Conservation (phyloP, 1,140 invertebrate species). For the Hypsibius dujardini region DNA sequence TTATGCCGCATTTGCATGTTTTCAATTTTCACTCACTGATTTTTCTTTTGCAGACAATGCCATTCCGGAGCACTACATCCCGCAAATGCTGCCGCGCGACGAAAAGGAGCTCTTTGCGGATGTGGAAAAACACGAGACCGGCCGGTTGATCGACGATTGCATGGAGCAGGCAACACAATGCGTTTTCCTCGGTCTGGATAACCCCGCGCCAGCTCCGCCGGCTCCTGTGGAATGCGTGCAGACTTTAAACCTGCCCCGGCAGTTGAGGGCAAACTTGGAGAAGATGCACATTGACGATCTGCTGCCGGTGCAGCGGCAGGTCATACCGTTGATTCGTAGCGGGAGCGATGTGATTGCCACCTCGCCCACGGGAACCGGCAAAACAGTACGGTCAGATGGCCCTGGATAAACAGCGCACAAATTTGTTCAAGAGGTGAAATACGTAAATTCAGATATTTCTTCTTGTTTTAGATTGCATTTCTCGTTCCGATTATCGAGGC, state of each 20-base stretch:
- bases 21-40: no score
- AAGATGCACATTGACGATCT: background rate
- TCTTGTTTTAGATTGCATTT: background rate
- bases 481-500: background rate
- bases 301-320: background rate
- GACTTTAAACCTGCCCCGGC: background rate
- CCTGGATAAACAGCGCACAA: no score
- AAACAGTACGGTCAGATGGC: background rate
- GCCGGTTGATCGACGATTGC: background rate
- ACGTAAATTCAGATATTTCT: background rate
- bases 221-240: background rate
- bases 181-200: background rate
- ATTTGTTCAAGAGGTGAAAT: background rate
- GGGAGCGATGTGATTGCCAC: background rate
- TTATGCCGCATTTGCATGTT: no score
- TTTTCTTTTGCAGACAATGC: no score
- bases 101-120: constrained; percentile 1
- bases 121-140: background rate
- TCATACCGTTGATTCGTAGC: background rate
- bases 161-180: background rate
- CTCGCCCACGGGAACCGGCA: constrained; percentile 11
- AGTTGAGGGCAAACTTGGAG: background rate
- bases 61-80: background rate
- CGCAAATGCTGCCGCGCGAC: background rate
- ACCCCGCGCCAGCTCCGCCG: background rate